Evolutionary conservation across 2,113 vertebrate genomes (phyloP).

Genomic region (Myotis lucifugus): DNA sequence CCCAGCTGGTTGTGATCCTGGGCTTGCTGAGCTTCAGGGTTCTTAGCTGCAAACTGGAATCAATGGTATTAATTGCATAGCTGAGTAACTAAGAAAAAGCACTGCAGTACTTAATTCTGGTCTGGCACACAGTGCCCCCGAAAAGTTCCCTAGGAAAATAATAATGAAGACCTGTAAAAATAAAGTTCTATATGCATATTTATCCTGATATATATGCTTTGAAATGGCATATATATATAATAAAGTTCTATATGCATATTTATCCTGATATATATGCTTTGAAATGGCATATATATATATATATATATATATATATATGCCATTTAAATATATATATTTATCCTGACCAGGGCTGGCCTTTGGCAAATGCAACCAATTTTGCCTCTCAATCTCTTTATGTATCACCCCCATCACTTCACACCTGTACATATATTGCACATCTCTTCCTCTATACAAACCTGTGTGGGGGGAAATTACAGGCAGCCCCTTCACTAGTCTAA

Average conservation of each 20-base stretch:
- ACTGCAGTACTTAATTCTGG: background rate
- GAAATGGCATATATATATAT: too few species aligned
- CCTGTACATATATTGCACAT: background rate
- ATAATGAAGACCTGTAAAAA: background rate
- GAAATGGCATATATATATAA: too few species aligned
- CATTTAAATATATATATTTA: background rate
- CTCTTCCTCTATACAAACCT: background rate
- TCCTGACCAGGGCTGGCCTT: background rate
- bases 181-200: background rate
- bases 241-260: too few species aligned
- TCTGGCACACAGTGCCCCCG: background rate
- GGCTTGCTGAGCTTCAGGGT: background rate
- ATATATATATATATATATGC: too few species aligned
- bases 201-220: too few species aligned
- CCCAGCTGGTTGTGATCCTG: background rate
- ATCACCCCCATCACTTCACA: too few species aligned
- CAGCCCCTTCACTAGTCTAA: background rate
- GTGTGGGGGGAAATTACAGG: background rate
- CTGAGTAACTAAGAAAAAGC: background rate
- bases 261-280: too few species aligned
- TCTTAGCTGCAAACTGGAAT: background rate
- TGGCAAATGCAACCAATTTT: background rate
- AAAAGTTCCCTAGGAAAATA: background rate
- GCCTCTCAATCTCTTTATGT: background rate
- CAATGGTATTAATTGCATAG: background rate